phyloP scores from a whole-genome alignment of 2,113 vertebrate genomes.

The Etheostoma cragini region DNA sequence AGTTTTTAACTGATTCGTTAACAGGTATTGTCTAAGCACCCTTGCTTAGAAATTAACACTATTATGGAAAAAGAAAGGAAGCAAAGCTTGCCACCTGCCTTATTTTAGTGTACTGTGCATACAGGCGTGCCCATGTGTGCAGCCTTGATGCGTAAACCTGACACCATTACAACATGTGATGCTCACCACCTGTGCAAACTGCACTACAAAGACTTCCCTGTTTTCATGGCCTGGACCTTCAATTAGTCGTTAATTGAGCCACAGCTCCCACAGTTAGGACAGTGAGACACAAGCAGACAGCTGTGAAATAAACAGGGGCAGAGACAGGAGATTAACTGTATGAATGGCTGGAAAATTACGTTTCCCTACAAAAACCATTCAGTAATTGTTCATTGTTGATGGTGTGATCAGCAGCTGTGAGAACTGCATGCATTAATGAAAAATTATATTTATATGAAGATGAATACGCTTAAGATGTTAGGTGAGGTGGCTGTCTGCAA shows the following conservation, averaged over 20 bases:
- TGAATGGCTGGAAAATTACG: slow-evolving; percentile 50
- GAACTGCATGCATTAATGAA: slow-evolving; percentile 13
- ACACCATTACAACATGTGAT: slow-evolving; percentile 73
- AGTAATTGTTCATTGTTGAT: slow-evolving; percentile 25
- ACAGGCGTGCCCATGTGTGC: slow-evolving; percentile 34
- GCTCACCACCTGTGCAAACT: slow-evolving; percentile 79
- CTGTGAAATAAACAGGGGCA: slow-evolving; percentile 43
- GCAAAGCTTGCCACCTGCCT: not conserved
- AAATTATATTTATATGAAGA: slow-evolving; percentile 16
- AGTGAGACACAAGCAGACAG: slow-evolving; percentile 42
- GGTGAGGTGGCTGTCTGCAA: slow-evolving; percentile 29
- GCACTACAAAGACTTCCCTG: slow-evolving; percentile 75
- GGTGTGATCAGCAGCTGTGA: slow-evolving; percentile 27
- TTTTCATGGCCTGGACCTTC: slow-evolving; percentile 72
- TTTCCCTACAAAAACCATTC: slow-evolving; percentile 13
- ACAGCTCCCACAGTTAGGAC: slow-evolving; percentile 54
- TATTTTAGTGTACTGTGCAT: slow-evolving; percentile 12
- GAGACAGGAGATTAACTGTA: slow-evolving; percentile 24
- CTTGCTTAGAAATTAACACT: slow-evolving; percentile 11
- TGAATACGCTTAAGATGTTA: slow-evolving; percentile 21
- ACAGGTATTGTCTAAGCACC: not conserved
- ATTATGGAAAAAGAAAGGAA: slow-evolving; percentile 27
- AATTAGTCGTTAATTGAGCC: slow-evolving; percentile 79
- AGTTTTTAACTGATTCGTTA: slow-evolving; percentile 25
- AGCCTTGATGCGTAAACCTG: slow-evolving; percentile 57